Evolutionary conservation across 2,797 vertebrate genomes (phyloP), one percentile per base, ranked within the genome.

Genomic region (Molossus alvarezi): DNA sequence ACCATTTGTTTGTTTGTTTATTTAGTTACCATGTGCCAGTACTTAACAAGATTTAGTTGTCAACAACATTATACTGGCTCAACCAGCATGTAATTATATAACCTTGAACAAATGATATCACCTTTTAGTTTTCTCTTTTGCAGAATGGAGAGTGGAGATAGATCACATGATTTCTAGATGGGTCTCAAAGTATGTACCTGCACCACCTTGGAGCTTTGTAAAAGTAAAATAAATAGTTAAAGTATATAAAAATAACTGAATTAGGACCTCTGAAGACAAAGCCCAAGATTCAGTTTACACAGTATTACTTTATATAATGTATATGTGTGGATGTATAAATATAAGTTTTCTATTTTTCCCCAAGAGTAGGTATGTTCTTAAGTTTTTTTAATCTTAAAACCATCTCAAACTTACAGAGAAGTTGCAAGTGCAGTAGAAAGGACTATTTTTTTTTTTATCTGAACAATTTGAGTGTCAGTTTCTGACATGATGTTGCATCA

Each of bases 381-480:
- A 48, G 7, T 67, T 67, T 9, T 67, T 67, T 65, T 0, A 51
- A 51, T 51, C 55, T 6, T 64, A 11, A 88, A 87, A 57, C 45
- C 10, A n/a, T 57, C n/a, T 71, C 23, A 83, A 77, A 62, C 21
- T 76, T 72, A 91, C 45, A 76, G 8, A 83, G 62, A 71, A 82
- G 13, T 76, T 91, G 18, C 23, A 83, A 57, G 23, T 55, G 51
- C 9, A 41, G 23, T 82, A 48, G 71, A 77, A 6, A 51, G 2
- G 18, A 83, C 29, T 20, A 51, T 29, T 85, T 64, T 53, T 76
- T 67, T 71, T 65, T n/a, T n/a, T n/a, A 64, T 41, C 62, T 33
- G 23, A 88, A 72, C 23, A 3, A 88, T 94, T 83, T 88, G 45
- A 88, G 48, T 79, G 58, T 77, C 90, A 88, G 57, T 82, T 82